Base-by-base conservation (phyloP, 2,113 vertebrate species). In the Lepidothrix coronata region DNA sequence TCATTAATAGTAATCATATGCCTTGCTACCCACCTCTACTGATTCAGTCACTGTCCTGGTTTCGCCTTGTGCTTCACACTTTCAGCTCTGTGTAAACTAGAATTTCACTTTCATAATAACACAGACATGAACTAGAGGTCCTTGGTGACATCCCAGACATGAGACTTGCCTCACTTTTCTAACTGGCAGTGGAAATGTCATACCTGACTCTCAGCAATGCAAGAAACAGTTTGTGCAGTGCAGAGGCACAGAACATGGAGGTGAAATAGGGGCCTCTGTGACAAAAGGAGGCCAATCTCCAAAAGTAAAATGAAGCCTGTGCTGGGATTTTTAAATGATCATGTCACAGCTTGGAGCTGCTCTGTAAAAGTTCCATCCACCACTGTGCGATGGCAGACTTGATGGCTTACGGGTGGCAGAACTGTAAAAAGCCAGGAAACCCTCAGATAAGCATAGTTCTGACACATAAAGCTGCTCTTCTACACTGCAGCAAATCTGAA, bases 381-480 rank as follows among this genome's bases (percentile, higher is more conserved):
- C 0, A 1, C 57, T 93, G 66, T 89, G 78, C 63, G 44, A 88
- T 79, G 22, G 49, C 59, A 93, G 79, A 74, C 61, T 43, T 86
- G 54, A 91, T 3, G 68, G 71, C 49, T 96, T 3, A 24, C 0
- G 3, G 88, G 75, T 87, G 61, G 58, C 85, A 96, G 77, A 92
- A 85, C 44, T 79, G 71, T 59, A 74, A 89, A 94, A 93, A 94
- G 68, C 84, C 94, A 97, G 96, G 96, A 98, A 98, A 95, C 54
- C 75, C n/a, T 39, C 88, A 95, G 97, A 94, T 93, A 95, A 97
- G 94, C 96, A 96, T 96, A 98, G 94, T 96, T 98, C 97, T 96
- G 78, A 96, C 72, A 72, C 89, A 97, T 96, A 94, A 97, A 97
- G 74, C 81, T 67, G 84, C 93, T 33, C 59, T 88, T 93, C 61